These are phyloP conservation scores for Helicolenus hilgendorfi DNA, from an alignment of 2,797 vertebrate species.

Conservation along the genomic window DNA sequence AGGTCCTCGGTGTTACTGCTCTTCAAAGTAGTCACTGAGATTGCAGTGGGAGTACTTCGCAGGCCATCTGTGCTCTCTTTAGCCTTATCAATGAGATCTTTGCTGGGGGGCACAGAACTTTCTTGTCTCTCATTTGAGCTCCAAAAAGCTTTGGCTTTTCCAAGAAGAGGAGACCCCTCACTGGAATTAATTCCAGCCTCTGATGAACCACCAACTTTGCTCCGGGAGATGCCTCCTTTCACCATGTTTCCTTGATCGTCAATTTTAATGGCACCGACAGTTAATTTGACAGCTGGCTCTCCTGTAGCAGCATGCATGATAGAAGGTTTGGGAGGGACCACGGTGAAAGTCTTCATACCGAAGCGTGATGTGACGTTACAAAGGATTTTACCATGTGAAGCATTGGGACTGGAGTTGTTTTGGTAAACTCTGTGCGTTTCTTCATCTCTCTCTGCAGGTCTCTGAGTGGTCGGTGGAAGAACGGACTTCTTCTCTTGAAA, in stretches of 20 bases:
- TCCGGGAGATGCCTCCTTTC: constrained; percentile 33
- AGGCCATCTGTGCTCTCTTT: constrained; percentile 60
- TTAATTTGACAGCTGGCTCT: constrained; percentile 81
- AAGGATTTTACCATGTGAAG: constrained; percentile 83
- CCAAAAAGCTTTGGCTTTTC: constrained; percentile 94
- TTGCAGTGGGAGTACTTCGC: constrained; percentile 39
- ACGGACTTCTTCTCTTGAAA: constrained; percentile 52
- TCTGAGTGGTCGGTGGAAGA: constrained; percentile 33
- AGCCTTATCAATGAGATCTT: constrained; percentile 52
- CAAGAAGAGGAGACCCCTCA: constrained; percentile 83
- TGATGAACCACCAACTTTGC: constrained; percentile 51
- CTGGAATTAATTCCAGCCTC: constrained; percentile 48
- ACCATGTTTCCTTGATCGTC: constrained; percentile 97
- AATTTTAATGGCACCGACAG: constrained; percentile 94
- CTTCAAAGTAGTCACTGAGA: constrained; percentile 51
- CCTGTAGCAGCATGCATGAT: constrained; percentile 65
- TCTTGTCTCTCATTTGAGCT: constrained; percentile 87
- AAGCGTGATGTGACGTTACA: constrained; percentile 89
- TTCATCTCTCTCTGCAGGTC: constrained; percentile 31
- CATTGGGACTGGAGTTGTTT: constrained; percentile 29
- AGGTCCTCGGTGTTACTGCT: constrained; percentile 37
- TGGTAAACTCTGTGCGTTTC: constrained; percentile 43
- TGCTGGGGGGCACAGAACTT: constrained; percentile 19
- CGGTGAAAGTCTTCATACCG: constrained; percentile 96
- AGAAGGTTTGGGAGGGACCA: constrained; percentile 93